phyloP scores from a whole-genome alignment of 2,113 vertebrate species.

The Chloropsis hardwickii region DNA sequence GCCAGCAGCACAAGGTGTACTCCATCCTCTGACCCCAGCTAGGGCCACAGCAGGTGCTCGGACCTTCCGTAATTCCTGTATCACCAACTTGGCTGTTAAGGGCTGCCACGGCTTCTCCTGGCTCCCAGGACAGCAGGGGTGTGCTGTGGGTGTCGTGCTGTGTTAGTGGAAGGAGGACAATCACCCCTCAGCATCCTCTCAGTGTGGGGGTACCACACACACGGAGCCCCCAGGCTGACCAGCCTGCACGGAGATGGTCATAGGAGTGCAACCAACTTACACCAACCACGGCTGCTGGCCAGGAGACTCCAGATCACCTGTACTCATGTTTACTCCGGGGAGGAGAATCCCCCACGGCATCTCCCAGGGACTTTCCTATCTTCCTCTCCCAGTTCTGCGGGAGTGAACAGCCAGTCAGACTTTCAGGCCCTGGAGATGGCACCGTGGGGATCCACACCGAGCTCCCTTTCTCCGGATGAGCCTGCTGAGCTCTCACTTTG shows the following conservation, averaged over 20 bases:
- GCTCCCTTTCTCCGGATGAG: rapidly evolving
- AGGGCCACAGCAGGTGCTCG: background rate
- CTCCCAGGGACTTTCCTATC: background rate
- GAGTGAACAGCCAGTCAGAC: background rate
- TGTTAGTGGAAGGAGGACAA: background rate
- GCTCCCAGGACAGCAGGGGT: background rate
- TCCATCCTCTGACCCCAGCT: background rate
- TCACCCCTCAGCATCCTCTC: background rate
- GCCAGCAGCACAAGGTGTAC: background rate
- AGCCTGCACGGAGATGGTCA: rapidly evolving
- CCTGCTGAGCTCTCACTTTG: background rate
- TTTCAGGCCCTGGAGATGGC: background rate
- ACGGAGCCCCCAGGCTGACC: rapidly evolving
- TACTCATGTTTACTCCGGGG: rapidly evolving
- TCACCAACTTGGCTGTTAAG: background rate
- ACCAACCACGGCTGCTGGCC: background rate
- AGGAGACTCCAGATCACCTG: background rate
- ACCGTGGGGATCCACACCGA: rapidly evolving
- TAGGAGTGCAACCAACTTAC: rapidly evolving
- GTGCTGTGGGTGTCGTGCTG: background rate
- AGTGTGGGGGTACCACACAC: rapidly evolving
- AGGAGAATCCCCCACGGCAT: background rate
- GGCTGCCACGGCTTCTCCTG: rapidly evolving
- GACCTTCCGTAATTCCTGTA: background rate
- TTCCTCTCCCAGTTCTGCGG: background rate